A percentile compares a stretch with the other conserved stretches of the same genome.
Evolutionary conservation across 2,797 vertebrate species (phyloP).

Genomic region (Luscinia megarhynchos): DNA sequence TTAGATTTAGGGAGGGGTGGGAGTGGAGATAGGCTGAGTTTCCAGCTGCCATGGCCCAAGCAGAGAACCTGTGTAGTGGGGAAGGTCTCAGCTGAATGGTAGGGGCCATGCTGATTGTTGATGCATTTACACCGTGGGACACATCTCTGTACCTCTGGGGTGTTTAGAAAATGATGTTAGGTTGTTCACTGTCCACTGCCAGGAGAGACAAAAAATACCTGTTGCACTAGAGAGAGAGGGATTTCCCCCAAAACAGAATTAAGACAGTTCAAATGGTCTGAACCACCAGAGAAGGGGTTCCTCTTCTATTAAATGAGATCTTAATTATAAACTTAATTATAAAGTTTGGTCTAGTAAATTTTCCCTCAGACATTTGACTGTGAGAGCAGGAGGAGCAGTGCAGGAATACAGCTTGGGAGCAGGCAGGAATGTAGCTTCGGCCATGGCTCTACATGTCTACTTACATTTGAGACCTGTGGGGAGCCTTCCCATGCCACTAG

Average conservation of each 20-base stretch:
- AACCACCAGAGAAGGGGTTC: not conserved
- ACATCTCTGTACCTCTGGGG: not conserved
- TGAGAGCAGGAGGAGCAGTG: not conserved
- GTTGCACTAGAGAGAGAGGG: not conserved
- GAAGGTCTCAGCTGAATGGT: not conserved
- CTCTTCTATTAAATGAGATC: not conserved
- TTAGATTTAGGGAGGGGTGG: not conserved
- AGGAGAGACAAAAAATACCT: not conserved
- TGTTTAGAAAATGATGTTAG: not conserved
- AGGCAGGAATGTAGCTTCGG: not conserved
- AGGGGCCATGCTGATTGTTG: not conserved
- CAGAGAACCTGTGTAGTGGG: not conserved
- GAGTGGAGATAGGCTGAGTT: not conserved
- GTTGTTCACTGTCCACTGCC: not conserved
- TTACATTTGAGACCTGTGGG: not conserved
- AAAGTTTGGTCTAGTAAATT: not conserved
- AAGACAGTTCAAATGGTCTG: not conserved
- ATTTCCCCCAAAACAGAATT: not conserved
- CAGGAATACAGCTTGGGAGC: not conserved
- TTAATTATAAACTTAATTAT: not conserved
- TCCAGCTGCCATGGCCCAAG: not conserved
- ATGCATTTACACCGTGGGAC: not conserved
- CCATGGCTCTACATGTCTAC: not conserved
- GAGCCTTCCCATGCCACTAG: not conserved
- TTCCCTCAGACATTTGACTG: not conserved